Conservation (phyloP, 1,140 invertebrate species). For the Maconellicoccus hirsutus region DNA sequence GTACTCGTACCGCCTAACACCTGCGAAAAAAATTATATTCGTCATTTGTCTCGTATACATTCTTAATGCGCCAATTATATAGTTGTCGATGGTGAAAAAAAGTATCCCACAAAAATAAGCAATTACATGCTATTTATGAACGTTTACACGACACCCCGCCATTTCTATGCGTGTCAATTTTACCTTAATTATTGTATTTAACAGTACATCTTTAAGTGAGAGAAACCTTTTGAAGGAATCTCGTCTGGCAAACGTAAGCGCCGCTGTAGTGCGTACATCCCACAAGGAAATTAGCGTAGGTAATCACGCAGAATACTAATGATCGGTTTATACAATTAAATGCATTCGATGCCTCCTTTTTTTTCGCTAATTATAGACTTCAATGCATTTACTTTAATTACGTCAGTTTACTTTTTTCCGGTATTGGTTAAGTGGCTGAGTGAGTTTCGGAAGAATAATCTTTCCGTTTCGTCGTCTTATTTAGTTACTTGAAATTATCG, state of each 20-base stretch:
- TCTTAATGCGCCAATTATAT: not conserved
- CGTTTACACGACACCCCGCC: not conserved
- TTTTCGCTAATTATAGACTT: not conserved
- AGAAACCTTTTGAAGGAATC: not conserved
- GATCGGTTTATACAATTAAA: slow-evolving; percentile 5
- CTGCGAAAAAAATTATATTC: slow-evolving; percentile 37
- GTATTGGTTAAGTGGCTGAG: not conserved
- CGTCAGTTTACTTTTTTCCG: not conserved
- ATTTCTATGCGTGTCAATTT: not conserved
- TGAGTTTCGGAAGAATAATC: not conserved
- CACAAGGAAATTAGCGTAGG: slow-evolving; percentile 7
- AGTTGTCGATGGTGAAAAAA: too few relatives aligned
- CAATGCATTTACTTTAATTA: not conserved
- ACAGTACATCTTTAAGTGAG: not conserved
- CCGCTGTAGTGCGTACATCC: not conserved
- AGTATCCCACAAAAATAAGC: too few relatives aligned
- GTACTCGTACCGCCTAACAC: slow-evolving; percentile 84
- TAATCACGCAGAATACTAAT: not conserved
- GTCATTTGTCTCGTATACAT: not conserved
- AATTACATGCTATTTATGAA: not conserved
- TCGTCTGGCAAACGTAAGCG: not conserved
- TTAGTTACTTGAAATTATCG: not conserved
- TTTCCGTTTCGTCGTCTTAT: not conserved
- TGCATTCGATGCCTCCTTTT: not conserved
- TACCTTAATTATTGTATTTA: not conserved